These are phyloP conservation scores for Thomomys bottae DNA, from an alignment of 2,113 vertebrate species.

Conservation along the genomic window DNA sequence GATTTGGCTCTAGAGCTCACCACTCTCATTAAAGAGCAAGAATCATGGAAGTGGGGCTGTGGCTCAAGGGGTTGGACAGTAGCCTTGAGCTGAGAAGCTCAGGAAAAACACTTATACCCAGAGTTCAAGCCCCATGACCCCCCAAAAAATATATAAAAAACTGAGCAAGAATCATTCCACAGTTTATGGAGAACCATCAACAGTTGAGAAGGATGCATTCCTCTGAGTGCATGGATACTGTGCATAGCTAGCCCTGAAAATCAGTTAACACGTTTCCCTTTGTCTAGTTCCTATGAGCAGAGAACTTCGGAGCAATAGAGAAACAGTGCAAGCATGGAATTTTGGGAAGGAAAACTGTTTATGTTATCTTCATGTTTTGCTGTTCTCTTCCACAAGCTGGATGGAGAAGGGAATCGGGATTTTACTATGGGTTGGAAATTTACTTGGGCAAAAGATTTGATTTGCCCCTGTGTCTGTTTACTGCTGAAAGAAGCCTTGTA, in stretches of 20 bases:
- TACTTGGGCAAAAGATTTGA: neutral
- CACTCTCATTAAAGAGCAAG: neutral
- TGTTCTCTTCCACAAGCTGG: neutral
- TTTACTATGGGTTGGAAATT: neutral
- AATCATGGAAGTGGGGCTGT: no score
- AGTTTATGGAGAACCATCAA: slow-evolving; percentile 12
- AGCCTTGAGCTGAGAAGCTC: no score
- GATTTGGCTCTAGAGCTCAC: neutral
- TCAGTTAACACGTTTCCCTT: neutral
- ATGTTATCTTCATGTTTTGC: neutral
- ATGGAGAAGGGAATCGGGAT: neutral
- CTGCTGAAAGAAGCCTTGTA: neutral
- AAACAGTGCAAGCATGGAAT: neutral
- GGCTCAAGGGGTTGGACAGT: no score
- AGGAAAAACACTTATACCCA: no score
- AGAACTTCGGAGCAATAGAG: neutral
- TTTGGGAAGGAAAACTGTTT: neutral
- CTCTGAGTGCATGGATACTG: neutral
- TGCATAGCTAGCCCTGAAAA: neutral
- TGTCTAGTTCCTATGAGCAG: neutral
- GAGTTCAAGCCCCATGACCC: no score
- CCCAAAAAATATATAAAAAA: no score
- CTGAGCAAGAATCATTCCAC: neutral
- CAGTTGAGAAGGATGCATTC: neutral
- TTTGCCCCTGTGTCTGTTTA: neutral